phyloP scores from a whole-genome alignment of 2,113 vertebrate species.

The Leptobrachium ailaonicum region DNA sequence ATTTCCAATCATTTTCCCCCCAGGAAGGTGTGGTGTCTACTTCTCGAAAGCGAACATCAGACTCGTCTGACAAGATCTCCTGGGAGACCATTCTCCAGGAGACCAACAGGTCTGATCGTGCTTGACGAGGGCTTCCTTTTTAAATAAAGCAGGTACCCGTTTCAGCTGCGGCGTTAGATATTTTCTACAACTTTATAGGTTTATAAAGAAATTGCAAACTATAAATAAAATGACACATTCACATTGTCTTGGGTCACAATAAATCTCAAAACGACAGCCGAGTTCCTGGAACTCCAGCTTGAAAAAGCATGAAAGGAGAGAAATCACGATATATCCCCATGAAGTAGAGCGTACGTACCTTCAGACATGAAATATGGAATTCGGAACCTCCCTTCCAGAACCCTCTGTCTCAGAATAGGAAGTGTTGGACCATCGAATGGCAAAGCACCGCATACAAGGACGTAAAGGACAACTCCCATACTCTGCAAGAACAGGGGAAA shows the following conservation, averaged over 20 bases:
- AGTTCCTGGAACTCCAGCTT: no score
- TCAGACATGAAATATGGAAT: conserved; percentile 99
- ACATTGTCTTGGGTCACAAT: no score
- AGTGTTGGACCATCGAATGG: conserved; percentile 96
- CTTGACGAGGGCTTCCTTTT: no score
- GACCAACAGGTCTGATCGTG: background rate
- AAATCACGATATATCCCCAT: background rate
- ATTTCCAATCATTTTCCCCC: background rate
- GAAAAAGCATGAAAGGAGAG: no score
- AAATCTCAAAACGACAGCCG: no score
- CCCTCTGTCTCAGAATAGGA: conserved; percentile 90
- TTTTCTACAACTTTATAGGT: no score
- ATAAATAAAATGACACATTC: no score
- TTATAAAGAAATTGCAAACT: no score
- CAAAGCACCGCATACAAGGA: conserved; percentile 92
- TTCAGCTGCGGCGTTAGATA: no score
- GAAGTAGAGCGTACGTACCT: conserved; percentile 72
- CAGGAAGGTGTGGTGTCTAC: conserved; percentile 1
- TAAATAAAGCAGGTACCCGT: no score
- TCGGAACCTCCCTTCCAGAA: conserved; percentile 94
- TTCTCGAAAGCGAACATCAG: background rate
- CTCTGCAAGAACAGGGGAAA: conserved; percentile 71
- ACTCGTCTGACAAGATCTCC: background rate
- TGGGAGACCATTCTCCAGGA: background rate
- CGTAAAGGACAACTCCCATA: conserved; percentile 96